A percentile compares a stretch with the other conserved stretches of the same genome.
These are phyloP conservation scores for Ophion obscuratus DNA, from an alignment of 2,888 invertebrate genomes.

Conservation along the genomic window DNA sequence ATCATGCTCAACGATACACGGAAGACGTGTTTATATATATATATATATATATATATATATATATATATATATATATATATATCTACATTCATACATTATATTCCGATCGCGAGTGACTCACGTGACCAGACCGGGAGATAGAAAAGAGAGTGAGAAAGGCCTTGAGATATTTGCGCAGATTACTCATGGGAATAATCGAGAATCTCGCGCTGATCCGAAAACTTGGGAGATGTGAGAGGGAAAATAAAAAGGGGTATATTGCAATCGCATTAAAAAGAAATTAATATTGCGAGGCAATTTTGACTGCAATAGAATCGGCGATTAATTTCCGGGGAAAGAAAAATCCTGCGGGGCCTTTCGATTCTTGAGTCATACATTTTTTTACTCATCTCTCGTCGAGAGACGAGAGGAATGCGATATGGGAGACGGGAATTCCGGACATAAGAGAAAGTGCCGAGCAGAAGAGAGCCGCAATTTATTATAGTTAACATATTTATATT, in stretches of 20 bases:
- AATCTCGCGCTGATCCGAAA: slow-evolving; percentile 21
- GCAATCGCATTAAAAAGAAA: background rate
- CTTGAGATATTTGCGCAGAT: slow-evolving; percentile 57
- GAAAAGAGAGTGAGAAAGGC: slow-evolving; percentile 48
- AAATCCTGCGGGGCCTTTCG: background rate
- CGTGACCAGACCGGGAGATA: slow-evolving; percentile 31
- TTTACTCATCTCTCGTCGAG: too few species aligned
- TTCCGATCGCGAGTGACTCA: slow-evolving; percentile 51
- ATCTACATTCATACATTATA: slow-evolving; percentile 26
- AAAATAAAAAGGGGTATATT: background rate
- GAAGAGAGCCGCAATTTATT: too few species aligned
- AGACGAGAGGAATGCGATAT: too few species aligned
- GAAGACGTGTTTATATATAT: slow-evolving; percentile 20
- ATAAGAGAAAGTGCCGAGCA: too few species aligned
- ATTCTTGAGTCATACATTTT: too few species aligned
- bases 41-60: slow-evolving; percentile 10
- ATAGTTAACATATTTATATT: too few species aligned
- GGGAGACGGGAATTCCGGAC: too few species aligned
- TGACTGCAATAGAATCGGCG: background rate
- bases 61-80: slow-evolving; percentile 11
- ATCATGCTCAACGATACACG: slow-evolving; percentile 35
- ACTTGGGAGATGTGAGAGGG: slow-evolving; percentile 9
- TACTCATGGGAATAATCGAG: slow-evolving; percentile 45
- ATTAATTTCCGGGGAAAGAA: background rate
- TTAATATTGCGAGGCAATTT: background rate